These are phyloP conservation scores for Triplophysa yarkandensis DNA, from an alignment of 2,797 vertebrate genomes.

Conservation along the genomic window DNA sequence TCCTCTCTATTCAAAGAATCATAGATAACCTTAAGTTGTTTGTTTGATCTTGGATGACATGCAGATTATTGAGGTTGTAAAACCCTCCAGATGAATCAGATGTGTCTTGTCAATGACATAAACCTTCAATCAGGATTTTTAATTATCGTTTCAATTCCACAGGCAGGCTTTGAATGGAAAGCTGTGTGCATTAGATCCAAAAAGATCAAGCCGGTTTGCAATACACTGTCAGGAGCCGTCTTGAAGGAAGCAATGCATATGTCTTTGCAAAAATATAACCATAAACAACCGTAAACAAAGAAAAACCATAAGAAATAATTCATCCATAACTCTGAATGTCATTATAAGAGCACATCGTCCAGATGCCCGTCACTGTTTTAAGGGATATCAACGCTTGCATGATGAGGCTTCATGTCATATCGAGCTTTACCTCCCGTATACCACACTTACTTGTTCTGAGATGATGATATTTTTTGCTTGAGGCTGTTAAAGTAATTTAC, in stretches of 20 bases:
- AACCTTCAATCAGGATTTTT: background rate
- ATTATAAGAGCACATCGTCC: conserved; percentile 67
- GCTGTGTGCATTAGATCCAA: conserved; percentile 43
- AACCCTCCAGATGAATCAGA: background rate
- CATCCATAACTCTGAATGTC: background rate
- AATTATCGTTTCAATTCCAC: conserved; percentile 12
- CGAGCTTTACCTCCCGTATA: conserved; percentile 81
- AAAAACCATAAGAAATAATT: conserved; percentile 15
- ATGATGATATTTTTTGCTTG: conserved; percentile 97
- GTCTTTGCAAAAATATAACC: conserved; percentile 69
- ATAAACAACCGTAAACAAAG: conserved; percentile 25
- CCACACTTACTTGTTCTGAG: conserved; percentile 95
- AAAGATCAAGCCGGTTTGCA: conserved; percentile 52
- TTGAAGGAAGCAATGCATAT: conserved; percentile 68
- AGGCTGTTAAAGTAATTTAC: conserved; percentile 91
- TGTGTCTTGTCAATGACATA: conserved; percentile 27
- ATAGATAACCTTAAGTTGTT: background rate
- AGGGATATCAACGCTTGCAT: conserved; percentile 78
- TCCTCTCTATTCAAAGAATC: conserved; percentile 17
- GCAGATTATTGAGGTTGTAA: conserved; percentile 21
- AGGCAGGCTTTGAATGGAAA: conserved; percentile 53
- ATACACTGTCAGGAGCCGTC: conserved; percentile 38
- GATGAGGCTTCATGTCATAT: conserved; percentile 81
- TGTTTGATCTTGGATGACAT: conserved; percentile 3
- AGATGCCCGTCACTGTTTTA: conserved; percentile 77